Base-by-base conservation (phyloP, 2,797 vertebrate species). In the Molossus molossus region DNA sequence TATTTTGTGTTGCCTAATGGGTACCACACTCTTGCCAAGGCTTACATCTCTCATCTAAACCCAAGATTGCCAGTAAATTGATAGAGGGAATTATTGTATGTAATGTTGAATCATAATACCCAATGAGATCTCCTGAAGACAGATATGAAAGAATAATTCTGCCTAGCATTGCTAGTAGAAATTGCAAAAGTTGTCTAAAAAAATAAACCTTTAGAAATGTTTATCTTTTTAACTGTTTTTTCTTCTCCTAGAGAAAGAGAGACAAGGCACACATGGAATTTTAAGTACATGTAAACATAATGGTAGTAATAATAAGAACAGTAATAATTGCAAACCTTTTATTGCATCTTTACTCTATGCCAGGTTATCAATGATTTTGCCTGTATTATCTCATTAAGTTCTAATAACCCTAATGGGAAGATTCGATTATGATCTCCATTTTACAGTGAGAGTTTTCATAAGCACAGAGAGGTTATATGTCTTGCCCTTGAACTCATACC, bases 131-230 rank as follows among this genome's bases (percentile, higher is more conserved):
- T 82, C 3, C 9, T 72, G 33, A 80, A 73, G 29, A 45, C 9
- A 48, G 15, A 37, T 14, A 2, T 83, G 48, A 84, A 83, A 82
- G 9, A 21, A 45, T 79, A 92, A 62, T 21, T 45, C 40, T 88
- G 27, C 57, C 55, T 58, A 18, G 70, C 83, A 89, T 97, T 94
- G 45, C 33, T 79, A 77, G 77, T 5, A 27, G 14, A 60, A 93
- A 60, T 76, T 58, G 1, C 13, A 90, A 97, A 72, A 20, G 0
- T 50, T 23, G 64, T 92, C 9, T 60, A 25, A 72, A 65, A 64
- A 94, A 89, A 57, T 29, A 40, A 72, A 50, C 48, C 3, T 0
- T 79, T 58, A 89, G 15, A 33, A 67, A 27, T 72, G 15, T 86
- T 67, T 45, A 14, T 82, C 27, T 64, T 81, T 40, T 83, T 62